phyloP scores from a whole-genome alignment of 2,113 vertebrate species.

The Gobio gobio region DNA sequence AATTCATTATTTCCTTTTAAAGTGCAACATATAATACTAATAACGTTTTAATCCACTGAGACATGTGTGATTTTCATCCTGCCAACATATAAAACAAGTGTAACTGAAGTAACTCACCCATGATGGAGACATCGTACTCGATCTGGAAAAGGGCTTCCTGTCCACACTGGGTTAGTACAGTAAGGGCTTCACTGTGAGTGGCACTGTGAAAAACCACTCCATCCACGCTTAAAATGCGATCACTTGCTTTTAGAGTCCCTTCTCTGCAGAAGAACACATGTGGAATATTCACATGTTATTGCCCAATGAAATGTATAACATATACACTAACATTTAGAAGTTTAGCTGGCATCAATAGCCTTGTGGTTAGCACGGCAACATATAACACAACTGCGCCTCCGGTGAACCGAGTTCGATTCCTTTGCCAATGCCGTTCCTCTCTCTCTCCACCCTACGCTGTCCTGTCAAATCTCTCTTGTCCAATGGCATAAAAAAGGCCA shows the following conservation, averaged over 20 bases:
- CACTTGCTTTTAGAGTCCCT: conserved; percentile 89
- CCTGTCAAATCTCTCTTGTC: no score
- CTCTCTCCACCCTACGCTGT: no score
- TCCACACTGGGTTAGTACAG: conserved; percentile 85
- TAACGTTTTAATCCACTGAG: neutral
- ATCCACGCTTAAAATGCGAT: conserved; percentile 90
- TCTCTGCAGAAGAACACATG: conserved; percentile 76
- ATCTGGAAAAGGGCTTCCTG: conserved; percentile 94
- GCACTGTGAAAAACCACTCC: conserved; percentile 88
- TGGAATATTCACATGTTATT: neutral
- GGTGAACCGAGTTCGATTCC: no score
- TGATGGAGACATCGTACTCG: conserved; percentile 92
- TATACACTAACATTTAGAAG: neutral
- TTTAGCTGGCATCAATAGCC: neutral
- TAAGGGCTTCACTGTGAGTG: conserved; percentile 84
- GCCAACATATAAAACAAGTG: neutral
- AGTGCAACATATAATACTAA: neutral
- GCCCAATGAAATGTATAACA: neutral
- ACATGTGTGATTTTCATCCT: neutral
- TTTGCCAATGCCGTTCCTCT: no score
- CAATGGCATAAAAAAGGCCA: no score
- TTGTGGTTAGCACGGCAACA: no score
- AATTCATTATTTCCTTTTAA: neutral
- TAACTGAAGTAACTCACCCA: conserved; percentile 79
- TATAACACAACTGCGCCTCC: no score